Evolutionary conservation across 2,888 invertebrate species (phyloP).

Genomic region (Julus scandinavius): DNA sequence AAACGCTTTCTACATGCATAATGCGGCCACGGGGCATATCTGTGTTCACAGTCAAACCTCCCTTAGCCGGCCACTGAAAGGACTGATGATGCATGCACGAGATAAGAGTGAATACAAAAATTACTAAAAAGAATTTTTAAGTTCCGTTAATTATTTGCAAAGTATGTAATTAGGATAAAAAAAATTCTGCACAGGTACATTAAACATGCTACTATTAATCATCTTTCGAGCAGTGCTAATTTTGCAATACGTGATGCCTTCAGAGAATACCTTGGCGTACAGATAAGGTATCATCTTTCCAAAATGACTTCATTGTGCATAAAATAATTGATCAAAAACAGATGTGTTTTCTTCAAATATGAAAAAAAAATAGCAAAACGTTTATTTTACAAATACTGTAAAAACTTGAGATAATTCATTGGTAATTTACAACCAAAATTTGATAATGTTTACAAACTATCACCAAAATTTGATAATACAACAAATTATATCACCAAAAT

Average conservation of each 20-base stretch:
- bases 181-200: background rate
- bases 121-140: background rate
- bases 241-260: background rate
- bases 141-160: background rate
- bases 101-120: background rate
- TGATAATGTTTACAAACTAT: too few relatives aligned
- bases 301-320: too few relatives aligned
- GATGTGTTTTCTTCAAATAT: too few relatives aligned
- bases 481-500: too few relatives aligned
- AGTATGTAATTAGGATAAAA: background rate
- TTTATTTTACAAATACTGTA: too few relatives aligned
- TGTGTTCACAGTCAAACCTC: background rate
- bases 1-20: conserved; percentile 35
- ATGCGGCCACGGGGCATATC: conserved; percentile 6
- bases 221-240: background rate
- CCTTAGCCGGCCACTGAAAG: background rate
- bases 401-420: too few relatives aligned
- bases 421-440: too few relatives aligned
- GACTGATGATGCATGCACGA: background rate
- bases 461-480: too few relatives aligned
- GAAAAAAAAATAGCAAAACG: too few relatives aligned
- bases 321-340: too few relatives aligned
- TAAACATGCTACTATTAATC: background rate
- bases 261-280: too few relatives aligned
- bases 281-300: too few relatives aligned